A percentile compares a stretch with the other conserved stretches of the same genome.
These are phyloP conservation scores for Drosophila fulvimacula DNA, from an alignment of 2,888 invertebrate genomes.

Conservation along the genomic window DNA sequence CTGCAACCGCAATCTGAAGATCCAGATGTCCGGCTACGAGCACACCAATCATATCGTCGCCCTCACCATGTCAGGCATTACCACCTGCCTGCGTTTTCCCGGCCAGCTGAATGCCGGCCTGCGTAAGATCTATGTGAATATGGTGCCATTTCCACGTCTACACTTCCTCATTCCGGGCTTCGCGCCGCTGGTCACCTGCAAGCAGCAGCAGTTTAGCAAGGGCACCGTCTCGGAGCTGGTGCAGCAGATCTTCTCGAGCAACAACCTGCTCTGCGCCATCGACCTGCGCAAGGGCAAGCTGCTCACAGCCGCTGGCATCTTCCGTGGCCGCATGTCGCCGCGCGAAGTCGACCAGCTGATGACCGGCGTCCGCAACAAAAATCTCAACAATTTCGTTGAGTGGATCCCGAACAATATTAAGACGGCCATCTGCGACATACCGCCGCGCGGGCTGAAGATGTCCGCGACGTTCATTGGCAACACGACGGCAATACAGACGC, in stretches of 20 bases:
- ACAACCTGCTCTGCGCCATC: conserved; percentile 93
- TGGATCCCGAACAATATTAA: conserved; percentile 96
- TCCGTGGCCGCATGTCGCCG: conserved; percentile 84
- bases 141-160: conserved; percentile 95
- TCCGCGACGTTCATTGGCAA: conserved; percentile 94
- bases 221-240: conserved; percentile 89
- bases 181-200: conserved; percentile 87
- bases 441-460: conserved; percentile 94
- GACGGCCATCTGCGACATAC: conserved; percentile 93
- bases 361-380: conserved; percentile 91
- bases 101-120: conserved; percentile 96
- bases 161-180: conserved; percentile 94
- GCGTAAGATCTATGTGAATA: conserved; percentile 93
- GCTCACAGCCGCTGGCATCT: conserved; percentile 92
- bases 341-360: conserved; percentile 84
- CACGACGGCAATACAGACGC: conserved; percentile 92
- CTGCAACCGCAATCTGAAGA: conserved; percentile 74
- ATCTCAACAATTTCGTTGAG: conserved; percentile 89
- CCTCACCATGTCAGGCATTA: conserved; percentile 87
- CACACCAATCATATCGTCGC: conserved; percentile 83
- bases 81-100: conserved; percentile 92
- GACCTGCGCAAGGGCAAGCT: conserved; percentile 91
- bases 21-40: conserved; percentile 70
- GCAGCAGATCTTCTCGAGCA: conserved; percentile 90
- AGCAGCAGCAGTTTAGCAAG: conserved; percentile 72